Conservation (phyloP, 2,888 invertebrate genomes). For the Tineola bisselliella region DNA sequence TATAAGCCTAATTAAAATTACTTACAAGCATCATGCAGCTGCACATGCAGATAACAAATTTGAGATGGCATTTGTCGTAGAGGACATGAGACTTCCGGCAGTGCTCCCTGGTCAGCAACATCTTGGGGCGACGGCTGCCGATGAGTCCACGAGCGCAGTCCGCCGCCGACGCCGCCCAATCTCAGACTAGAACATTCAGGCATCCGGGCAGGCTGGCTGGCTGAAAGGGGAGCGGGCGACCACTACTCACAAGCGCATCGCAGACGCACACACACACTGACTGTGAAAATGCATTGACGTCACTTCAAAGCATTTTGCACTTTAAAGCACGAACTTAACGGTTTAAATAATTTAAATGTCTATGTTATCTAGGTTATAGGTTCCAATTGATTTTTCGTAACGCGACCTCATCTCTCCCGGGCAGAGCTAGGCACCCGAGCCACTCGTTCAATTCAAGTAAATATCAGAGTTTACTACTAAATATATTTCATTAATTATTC, state of each 20-base stretch:
- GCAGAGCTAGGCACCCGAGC: no score
- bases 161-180: not conserved
- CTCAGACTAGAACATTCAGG: not conserved
- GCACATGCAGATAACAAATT: not conserved
- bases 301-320: not conserved
- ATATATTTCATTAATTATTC: no score
- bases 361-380: not conserved
- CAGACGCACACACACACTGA: not conserved
- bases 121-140: no score
- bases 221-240: not conserved
- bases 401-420: not conserved
- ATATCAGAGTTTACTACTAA: no score
- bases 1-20: not conserved
- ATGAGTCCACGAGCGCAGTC: not conserved
- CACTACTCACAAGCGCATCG: not conserved
- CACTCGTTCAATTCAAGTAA: no score
- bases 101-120: no score
- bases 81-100: not conserved
- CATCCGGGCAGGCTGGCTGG: not conserved
- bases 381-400: not conserved
- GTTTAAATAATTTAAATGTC: not conserved
- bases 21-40: not conserved
- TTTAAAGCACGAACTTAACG: not conserved
- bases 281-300: not conserved
- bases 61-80: not conserved